Evolutionary conservation across 92 coral and sea anemone species (phyloP), one percentile per base, ranked within the genome.

Genomic region (Palythoa grandiflora): DNA sequence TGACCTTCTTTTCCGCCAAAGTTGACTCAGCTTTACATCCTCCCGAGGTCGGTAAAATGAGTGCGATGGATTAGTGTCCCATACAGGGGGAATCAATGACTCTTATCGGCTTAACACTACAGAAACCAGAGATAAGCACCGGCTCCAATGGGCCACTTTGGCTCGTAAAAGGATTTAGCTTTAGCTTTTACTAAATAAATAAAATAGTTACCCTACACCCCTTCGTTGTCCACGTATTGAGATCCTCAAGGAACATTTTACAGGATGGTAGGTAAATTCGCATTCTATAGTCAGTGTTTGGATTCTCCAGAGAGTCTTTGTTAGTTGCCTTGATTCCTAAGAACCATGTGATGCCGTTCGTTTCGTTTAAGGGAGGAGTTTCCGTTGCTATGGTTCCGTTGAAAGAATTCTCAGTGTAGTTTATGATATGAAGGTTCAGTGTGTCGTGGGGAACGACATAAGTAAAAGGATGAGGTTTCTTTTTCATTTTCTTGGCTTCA

Each of bases 201-300:
- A 28, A 28, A 28, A 28, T 28, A 28, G 28, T 28, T 28, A 28
- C 28, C 28, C 28, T 28, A 28, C 99, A 96, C 60, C 99, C 98
- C 61, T 83, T 86, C 28, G 97, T 89, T 14, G 92, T 94, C 99
- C 99, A 96, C 53, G 90, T 90, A 73, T 86, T 93, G 21, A 87
- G 86, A 37, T 91, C 98, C 28, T 92, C 96, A 19, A 93, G 94
- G 71, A 95, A 95, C 90, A 96, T 92, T 91, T 95, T 91, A 73
- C 99, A 96, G 14, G 98, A 91, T 40, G 98, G 98, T 39, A 95
- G 88, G 73, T 95, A 95, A 36, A 95, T 95, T 28, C 98, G 91
- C 90, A 95, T 76, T 44, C 92, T 92, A 38, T 95, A 95, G 71
- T 92, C 92, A 61, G 96, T 91, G 70, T 95, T 90, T 0, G 90